Evolutionary conservation across 2,888 invertebrate genomes (phyloP).

Genomic region (Scrobipalpa costella): DNA sequence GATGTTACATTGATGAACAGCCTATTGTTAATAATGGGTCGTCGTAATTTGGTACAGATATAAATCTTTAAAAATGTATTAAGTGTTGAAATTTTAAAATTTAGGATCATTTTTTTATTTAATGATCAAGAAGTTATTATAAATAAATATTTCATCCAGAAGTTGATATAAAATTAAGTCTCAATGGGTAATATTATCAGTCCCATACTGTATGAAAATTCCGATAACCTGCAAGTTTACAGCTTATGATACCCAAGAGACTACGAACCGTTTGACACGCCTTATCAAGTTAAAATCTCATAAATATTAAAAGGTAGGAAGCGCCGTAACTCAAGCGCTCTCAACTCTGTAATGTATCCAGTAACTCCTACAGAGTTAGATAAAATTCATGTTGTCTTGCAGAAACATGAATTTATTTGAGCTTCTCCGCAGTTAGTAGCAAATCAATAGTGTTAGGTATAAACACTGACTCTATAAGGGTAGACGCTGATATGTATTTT

Average conservation of each 20-base stretch:
- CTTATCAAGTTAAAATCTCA: conserved; percentile 36
- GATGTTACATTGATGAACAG: no score
- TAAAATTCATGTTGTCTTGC: conserved; percentile 46
- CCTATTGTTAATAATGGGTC: no score
- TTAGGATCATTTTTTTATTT: no score
- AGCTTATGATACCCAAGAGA: conserved; percentile 3
- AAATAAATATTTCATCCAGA: no score
- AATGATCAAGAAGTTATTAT: no score
- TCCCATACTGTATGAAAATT: conserved; percentile 1
- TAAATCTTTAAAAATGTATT: no score
- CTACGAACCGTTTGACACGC: conserved; percentile 29
- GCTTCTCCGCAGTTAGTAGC: conserved; percentile 47
- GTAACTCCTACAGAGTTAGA: conserved; percentile 37
- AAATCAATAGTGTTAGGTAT: conserved; percentile 22
- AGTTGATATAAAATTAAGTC: no score
- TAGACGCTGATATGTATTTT: background rate
- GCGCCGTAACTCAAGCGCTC: conserved; percentile 32
- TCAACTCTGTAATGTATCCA: conserved; percentile 29
- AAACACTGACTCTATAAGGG: background rate
- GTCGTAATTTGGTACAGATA: no score
- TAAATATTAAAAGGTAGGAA: conserved; percentile 37
- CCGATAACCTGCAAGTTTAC: background rate
- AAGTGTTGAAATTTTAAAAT: no score
- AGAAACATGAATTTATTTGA: conserved; percentile 56
- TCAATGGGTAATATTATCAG: no score